Evolutionary conservation across 1,140 invertebrate species (phyloP).

Genomic region (Drosophila oshimai): DNA sequence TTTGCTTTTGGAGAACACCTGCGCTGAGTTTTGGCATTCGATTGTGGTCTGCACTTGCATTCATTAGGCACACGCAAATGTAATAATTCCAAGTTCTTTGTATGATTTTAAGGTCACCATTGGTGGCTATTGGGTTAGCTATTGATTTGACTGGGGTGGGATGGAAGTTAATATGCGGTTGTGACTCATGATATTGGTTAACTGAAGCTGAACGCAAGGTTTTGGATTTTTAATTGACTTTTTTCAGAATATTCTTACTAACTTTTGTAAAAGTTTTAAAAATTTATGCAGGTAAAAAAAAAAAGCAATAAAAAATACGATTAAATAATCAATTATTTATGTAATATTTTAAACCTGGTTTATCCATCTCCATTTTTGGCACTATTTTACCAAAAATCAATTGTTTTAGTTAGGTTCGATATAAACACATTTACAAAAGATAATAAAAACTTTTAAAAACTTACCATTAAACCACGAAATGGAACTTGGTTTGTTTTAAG

Average conservation of each 20-base stretch:
- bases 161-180: neutral
- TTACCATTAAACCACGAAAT: too few relatives aligned
- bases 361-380: too few relatives aligned
- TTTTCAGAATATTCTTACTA: neutral
- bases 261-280: too few relatives aligned
- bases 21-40: slow-evolving; percentile 43
- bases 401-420: too few relatives aligned
- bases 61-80: slow-evolving; percentile 69
- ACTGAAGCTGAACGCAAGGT: slow-evolving; percentile 10
- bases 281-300: too few relatives aligned
- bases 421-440: too few relatives aligned
- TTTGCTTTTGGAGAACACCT: slow-evolving; percentile 55
- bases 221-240: neutral
- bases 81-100: slow-evolving; percentile 33
- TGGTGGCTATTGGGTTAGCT: slow-evolving; percentile 9
- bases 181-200: neutral
- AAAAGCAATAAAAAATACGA: too few relatives aligned
- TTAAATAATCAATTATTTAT: too few relatives aligned
- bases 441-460: too few relatives aligned
- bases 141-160: neutral
- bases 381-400: too few relatives aligned
- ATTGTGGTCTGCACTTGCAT: slow-evolving; percentile 54
- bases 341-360: too few relatives aligned
- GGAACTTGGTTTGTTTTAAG: too few relatives aligned
- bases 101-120: slow-evolving; percentile 46